Percentiles rank a stretch among this genome's conserved stretches.
Evolutionary conservation across 2,797 vertebrate genomes (phyloP).

Genomic region (Coilia nasus): DNA sequence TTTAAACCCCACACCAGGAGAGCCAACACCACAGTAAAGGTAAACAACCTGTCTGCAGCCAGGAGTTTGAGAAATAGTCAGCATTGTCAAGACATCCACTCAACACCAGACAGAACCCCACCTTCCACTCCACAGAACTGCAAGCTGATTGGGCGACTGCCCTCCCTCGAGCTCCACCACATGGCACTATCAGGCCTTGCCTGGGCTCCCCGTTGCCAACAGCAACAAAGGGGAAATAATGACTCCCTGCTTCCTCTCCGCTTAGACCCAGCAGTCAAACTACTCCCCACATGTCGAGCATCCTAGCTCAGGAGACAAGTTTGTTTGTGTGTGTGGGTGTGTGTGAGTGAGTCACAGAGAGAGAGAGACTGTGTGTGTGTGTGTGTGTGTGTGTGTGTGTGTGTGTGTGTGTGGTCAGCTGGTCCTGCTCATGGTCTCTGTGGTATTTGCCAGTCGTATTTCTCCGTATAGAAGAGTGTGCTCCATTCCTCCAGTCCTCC

Average conservation of each 20-base stretch:
- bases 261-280: background rate
- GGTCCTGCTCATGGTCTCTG: background rate
- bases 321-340: background rate
- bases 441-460: background rate
- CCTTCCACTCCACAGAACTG: background rate
- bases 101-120: background rate
- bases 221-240: background rate
- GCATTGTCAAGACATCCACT: too few relatives aligned
- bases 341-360: background rate
- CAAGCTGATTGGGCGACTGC: background rate
- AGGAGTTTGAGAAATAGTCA: too few relatives aligned
- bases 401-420: background rate
- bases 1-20: background rate
- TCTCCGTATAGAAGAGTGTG: background rate
- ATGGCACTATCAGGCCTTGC: background rate
- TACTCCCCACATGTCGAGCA: background rate
- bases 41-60: background rate
- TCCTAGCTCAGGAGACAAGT: background rate
- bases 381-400: slow-evolving; percentile 8
- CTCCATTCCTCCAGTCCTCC: background rate
- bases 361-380: background rate
- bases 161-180: background rate
- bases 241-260: background rate
- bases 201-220: background rate
- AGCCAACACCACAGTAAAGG: background rate